Evolutionary conservation across 2,797 vertebrate species (phyloP).

Genomic region (Enteromius thamalakanensis): DNA sequence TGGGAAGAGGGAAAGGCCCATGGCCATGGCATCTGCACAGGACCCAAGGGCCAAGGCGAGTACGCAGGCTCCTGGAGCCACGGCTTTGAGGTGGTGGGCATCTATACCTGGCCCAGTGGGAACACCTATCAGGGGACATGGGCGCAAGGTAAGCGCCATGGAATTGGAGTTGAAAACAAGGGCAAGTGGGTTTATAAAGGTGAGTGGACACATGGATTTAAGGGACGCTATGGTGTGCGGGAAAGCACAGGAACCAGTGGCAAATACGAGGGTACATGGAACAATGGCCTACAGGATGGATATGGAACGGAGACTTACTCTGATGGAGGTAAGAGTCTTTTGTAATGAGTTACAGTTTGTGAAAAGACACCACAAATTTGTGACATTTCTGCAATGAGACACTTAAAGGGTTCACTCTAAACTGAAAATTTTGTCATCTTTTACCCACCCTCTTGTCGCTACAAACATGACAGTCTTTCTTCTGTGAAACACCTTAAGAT

Average conservation of each 20-base stretch:
- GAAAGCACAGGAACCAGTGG: constrained; percentile 93
- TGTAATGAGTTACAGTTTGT: not conserved
- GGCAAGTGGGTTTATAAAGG: constrained; percentile 99
- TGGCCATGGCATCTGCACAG: constrained; percentile 98
- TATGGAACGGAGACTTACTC: constrained; percentile 98
- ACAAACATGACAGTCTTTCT: not conserved
- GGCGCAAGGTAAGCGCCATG: constrained; percentile 98
- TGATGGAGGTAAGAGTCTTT: constrained; percentile 89
- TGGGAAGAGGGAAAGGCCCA: constrained; percentile 99
- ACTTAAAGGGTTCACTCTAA: not conserved
- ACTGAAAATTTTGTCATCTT: not conserved
- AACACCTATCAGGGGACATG: constrained; percentile 99
- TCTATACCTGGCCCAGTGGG: constrained; percentile 99
- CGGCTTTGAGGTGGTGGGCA: constrained; percentile 96
- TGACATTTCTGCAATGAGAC: not conserved
- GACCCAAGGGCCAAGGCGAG: constrained; percentile 98
- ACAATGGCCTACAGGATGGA: constrained; percentile 97
- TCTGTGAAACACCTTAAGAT: not conserved
- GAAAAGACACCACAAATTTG: not conserved
- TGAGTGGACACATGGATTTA: constrained; percentile 98
- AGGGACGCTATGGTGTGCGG: constrained; percentile 96
- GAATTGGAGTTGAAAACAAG: constrained; percentile 96
- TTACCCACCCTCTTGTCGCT: not conserved
- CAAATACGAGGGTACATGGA: constrained; percentile 98
- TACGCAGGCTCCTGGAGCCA: constrained; percentile 97